Conservation (phyloP, 2,797 vertebrate genomes). For the Chiloscyllium punctatum region DNA sequence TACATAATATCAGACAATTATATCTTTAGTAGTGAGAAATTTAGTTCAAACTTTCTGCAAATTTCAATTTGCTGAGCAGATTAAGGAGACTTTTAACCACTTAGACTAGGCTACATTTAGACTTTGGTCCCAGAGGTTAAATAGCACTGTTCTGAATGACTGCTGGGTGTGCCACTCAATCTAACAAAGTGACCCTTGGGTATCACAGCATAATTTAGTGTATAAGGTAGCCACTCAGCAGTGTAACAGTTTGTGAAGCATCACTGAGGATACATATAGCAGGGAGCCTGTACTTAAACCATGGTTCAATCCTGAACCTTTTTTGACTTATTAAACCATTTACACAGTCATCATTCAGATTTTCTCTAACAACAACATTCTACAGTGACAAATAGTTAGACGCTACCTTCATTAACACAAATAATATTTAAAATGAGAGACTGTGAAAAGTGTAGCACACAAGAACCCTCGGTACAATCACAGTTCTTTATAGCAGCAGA, state of each 20-base stretch:
- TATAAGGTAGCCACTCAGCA: background rate
- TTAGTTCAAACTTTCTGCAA: background rate
- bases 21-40: background rate
- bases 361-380: background rate
- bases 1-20: background rate
- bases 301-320: slow-evolving; percentile 9
- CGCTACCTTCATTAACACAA: background rate
- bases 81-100: background rate
- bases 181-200: background rate
- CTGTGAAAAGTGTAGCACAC: background rate
- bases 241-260: background rate
- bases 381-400: background rate
- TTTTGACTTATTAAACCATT: background rate
- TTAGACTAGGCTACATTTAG: too few species aligned
- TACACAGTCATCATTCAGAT: background rate
- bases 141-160: background rate
- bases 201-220: background rate
- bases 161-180: background rate
- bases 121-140: background rate
- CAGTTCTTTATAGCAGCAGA: background rate
- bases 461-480: background rate
- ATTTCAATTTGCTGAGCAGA: background rate
- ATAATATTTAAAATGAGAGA: background rate
- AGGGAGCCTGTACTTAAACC: background rate
- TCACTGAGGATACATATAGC: background rate